Base-by-base conservation (phyloP, 2,797 vertebrate species). In the Hapalemur alaotrensis region DNA sequence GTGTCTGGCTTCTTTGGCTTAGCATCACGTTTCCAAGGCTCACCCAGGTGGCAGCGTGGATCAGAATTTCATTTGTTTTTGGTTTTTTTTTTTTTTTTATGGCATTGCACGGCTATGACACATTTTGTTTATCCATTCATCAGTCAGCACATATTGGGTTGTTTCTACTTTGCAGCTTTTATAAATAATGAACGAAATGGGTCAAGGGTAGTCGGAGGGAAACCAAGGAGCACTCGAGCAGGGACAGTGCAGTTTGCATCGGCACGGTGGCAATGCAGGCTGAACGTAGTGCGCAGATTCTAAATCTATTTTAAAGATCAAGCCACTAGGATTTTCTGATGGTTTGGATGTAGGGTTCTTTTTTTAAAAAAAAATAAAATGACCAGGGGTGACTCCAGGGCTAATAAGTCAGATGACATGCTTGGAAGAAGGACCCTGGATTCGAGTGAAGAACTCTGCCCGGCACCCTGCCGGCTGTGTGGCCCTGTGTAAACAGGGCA, bases 381-480 rank as follows among this genome's bases (percentile, higher is more conserved):
- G 32, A 17, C 63, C 50, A 87, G 69, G 41, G 52, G 2, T 32
- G 20, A 48, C 14, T 10, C 25, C 4, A 17, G 17, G 22, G 22
- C 4, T 23, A 11, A 14, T 15, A 32, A 52, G 46, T 57, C 72
- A 9, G 13, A 23, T 9, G 38, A 57, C 38, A 23, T 48, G 41
- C 12, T 38, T 10, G 3, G 25, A 7, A 43, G 84, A 38, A 72
- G 41, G 32, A 70, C 10, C 18, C 28, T 30, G 67, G 46, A 7
- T 14, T 57, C 4, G 8, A n/a, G 57, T 13, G 41, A 14, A n/a
- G 50, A 83, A 18, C 88, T 41, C 70, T 20, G 54, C 22, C 38
- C 6, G 35, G 10, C 1, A 4, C 28, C 52, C 25, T 70, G 48
- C n/a, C 4, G 50, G 38, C 2, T 5, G 6, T 1, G 14, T 13